Percentiles rank a stretch among this genome's conserved stretches.
These are phyloP conservation scores for Drosophila longiperda DNA, from an alignment of 2,888 invertebrate species.

Conservation along the genomic window DNA sequence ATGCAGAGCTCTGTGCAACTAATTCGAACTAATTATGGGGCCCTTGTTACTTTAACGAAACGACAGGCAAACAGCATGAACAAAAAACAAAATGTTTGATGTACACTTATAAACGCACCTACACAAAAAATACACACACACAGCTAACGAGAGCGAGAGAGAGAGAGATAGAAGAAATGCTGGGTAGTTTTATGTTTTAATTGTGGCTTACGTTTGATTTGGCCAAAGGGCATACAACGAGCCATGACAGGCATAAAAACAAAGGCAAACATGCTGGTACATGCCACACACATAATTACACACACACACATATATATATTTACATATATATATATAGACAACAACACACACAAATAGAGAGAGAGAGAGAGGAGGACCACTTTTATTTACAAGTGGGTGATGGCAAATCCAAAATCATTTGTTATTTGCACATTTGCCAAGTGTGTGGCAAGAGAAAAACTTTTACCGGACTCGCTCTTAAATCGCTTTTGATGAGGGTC, in stretches of 20 bases:
- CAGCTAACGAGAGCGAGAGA: background rate
- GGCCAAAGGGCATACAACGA: constrained; percentile 71
- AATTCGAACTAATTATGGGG: constrained; percentile 72
- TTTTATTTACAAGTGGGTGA: constrained; percentile 76
- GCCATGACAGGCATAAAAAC: constrained; percentile 76
- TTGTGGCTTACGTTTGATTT: constrained; percentile 79
- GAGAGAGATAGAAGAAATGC: constrained; percentile 27
- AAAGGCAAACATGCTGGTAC: constrained; percentile 74
- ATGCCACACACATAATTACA: constrained; percentile 55
- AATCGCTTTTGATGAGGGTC: constrained; percentile 78
- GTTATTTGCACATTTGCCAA: constrained; percentile 76
- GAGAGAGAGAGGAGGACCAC: constrained; percentile 24
- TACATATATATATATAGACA: background rate
- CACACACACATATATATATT: constrained; percentile 13
- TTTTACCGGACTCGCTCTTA: constrained; percentile 61
- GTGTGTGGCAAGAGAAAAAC: constrained; percentile 49
- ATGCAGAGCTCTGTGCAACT: constrained; percentile 66
- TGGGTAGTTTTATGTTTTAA: constrained; percentile 74
- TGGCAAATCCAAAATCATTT: constrained; percentile 76
- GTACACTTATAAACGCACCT: constrained; percentile 25
- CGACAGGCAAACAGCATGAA: constrained; percentile 24
- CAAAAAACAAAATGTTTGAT: constrained; percentile 56
- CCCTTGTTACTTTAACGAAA: constrained; percentile 45
- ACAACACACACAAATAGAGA: constrained; percentile 1
- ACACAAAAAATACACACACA: constrained; percentile 5